Evolutionary conservation across 2,113 vertebrate species (phyloP).

Genomic region (Neolamprologus tretocephalus): DNA sequence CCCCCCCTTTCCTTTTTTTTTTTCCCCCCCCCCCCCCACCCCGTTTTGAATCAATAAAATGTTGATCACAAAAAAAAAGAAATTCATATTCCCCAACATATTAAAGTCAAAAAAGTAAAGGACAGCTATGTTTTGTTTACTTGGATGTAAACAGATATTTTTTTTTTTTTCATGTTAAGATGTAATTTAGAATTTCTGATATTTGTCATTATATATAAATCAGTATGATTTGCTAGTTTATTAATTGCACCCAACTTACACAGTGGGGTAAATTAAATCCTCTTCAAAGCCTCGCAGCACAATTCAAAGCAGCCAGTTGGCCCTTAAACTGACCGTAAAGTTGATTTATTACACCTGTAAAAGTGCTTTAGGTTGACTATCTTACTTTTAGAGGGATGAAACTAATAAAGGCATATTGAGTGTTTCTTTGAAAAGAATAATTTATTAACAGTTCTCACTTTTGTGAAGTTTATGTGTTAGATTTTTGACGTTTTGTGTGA

Average conservation of each 20-base stretch:
- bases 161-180: accelerated
- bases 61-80: neutral
- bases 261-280: neutral
- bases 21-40: no score
- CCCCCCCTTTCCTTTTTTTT: no score
- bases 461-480: neutral
- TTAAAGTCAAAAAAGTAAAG: neutral
- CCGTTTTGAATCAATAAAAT: no score
- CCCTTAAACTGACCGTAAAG: accelerated
- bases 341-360: neutral
- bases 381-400: neutral
- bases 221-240: neutral
- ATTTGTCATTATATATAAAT: neutral
- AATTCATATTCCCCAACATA: neutral
- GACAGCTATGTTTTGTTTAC: neutral
- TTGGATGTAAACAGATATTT: neutral
- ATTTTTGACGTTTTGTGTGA: neutral
- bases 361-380: neutral
- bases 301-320: neutral
- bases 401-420: neutral
- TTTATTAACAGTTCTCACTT: neutral
- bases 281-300: neutral
- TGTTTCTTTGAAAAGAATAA: neutral
- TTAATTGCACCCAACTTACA: neutral
- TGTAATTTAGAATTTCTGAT: neutral